Percentiles rank a stretch among this genome's conserved stretches.
Evolutionary conservation across 2,113 vertebrate genomes (phyloP).

Genomic region (Cavia porcellus): DNA sequence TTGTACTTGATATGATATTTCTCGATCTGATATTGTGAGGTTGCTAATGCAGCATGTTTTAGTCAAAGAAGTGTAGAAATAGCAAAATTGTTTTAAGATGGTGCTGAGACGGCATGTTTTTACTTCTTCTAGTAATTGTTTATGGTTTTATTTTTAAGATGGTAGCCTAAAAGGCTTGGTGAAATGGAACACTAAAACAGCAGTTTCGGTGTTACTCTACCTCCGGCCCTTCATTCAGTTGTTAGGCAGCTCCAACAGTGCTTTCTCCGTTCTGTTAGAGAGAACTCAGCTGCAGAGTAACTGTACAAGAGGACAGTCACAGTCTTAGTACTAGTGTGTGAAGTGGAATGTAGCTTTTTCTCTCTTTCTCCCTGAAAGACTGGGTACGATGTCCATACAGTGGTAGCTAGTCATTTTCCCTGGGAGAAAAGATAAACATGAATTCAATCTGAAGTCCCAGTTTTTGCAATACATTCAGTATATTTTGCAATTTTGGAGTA

Average conservation of each 20-base stretch:
- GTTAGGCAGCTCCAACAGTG: not conserved
- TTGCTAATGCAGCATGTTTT: constrained; percentile 10
- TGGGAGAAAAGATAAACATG: not conserved
- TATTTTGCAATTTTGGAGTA: not conserved
- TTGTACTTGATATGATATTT: constrained; percentile 61
- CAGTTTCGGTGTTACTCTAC: not conserved
- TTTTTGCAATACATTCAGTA: not conserved
- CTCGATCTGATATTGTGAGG: constrained; percentile 36
- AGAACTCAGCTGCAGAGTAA: not conserved
- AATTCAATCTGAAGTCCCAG: not conserved
- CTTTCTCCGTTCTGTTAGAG: constrained; percentile 35
- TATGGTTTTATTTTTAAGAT: not conserved
- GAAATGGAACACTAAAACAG: not conserved
- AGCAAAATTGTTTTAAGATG: constrained; percentile 34
- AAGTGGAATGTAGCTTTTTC: not conserved
- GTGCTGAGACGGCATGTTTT: constrained; percentile 8
- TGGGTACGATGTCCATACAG: not conserved
- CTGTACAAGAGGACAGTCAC: not conserved
- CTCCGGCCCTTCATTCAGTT: not conserved
- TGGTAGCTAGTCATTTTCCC: not conserved
- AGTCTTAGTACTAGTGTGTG: not conserved
- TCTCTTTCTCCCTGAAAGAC: not conserved
- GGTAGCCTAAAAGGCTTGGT: not conserved
- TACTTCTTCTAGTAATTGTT: constrained; percentile 16
- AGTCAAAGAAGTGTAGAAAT: constrained; percentile 25